phyloP scores from a whole-genome alignment of 2,113 vertebrate species.

The Amphiprion percula region DNA sequence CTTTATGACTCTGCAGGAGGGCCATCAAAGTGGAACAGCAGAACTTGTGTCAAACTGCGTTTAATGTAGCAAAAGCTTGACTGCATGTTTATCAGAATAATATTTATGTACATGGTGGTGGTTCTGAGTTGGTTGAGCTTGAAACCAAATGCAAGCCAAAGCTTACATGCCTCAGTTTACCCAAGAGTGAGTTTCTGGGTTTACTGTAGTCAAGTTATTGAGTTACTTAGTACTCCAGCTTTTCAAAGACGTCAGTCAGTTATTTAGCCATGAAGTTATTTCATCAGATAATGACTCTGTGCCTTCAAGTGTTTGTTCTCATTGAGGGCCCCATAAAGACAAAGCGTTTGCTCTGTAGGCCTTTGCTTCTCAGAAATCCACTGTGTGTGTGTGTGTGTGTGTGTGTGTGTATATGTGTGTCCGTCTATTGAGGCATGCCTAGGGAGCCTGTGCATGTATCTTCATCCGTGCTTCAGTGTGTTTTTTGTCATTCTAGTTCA shows the following conservation, averaged over 20 bases:
- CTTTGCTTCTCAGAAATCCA: slow-evolving; percentile 21
- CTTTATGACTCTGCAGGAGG: slow-evolving; percentile 32
- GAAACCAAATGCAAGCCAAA: too few species aligned
- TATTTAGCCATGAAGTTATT: slow-evolving; percentile 8
- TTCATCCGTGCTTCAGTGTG: slow-evolving; percentile 61
- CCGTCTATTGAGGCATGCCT: slow-evolving; percentile 21
- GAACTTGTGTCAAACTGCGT: slow-evolving; percentile 37
- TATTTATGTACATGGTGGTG: background rate
- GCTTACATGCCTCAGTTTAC: background rate
- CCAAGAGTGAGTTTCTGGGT: background rate
- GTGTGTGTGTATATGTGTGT: background rate
- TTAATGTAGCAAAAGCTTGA: slow-evolving; percentile 24
- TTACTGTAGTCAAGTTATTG: background rate
- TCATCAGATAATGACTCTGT: slow-evolving; percentile 27
- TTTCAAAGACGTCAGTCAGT: background rate
- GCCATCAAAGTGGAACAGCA: slow-evolving; percentile 33
- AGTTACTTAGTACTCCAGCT: background rate
- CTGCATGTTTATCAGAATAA: slow-evolving; percentile 19
- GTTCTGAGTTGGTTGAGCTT: background rate
- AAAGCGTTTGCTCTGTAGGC: slow-evolving; percentile 12
- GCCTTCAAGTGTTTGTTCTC: slow-evolving; percentile 9
- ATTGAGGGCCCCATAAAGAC: slow-evolving; percentile 1
- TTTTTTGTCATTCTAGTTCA: slow-evolving; percentile 67
- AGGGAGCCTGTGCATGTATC: slow-evolving; percentile 57
- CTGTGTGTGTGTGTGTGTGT: background rate